Evolutionary conservation across 1,140 invertebrate species (phyloP).

Genomic region (Heliothis virescens): DNA sequence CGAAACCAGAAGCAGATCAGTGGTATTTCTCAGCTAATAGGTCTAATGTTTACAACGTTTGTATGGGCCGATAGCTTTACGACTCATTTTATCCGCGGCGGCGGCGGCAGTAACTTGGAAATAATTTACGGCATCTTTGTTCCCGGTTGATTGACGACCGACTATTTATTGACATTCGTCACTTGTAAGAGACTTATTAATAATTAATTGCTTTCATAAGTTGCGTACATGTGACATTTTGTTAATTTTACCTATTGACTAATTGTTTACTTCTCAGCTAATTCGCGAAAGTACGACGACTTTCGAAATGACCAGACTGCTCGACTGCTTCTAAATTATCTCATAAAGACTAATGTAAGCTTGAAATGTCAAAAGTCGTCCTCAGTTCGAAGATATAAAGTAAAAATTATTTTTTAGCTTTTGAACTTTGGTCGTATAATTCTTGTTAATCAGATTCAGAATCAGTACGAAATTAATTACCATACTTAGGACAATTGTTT

Average conservation of each 20-base stretch:
- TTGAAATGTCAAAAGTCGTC: conserved; percentile 25
- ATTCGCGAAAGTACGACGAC: conserved; percentile 16
- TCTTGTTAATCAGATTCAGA: conserved; percentile 17
- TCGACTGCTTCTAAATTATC: conserved; percentile 20
- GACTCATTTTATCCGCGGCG: background rate
- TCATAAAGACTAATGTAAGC: conserved; percentile 13
- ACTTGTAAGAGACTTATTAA: conserved; percentile 7
- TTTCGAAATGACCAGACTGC: conserved; percentile 24
- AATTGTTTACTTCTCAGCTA: background rate
- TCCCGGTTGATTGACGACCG: background rate
- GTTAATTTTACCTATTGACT: background rate
- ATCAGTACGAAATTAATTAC: conserved; percentile 3
- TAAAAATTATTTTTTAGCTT: conserved; percentile 21
- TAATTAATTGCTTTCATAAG: background rate
- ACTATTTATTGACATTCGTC: conserved; percentile 6
- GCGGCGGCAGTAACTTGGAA: background rate
- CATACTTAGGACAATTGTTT: conserved; percentile 4
- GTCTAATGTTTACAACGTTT: conserved; percentile 56
- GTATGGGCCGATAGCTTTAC: conserved; percentile 50
- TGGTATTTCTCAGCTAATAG: conserved; percentile 66
- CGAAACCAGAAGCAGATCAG: conserved; percentile 73
- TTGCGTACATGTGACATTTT: background rate
- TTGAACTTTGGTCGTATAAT: conserved; percentile 13
- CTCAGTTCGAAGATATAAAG: conserved; percentile 7
- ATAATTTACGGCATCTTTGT: conserved; percentile 16